Evolutionary conservation across 2,797 vertebrate genomes (phyloP), one percentile per base, ranked within the genome.

Genomic region (Darevskia nairensis): DNA sequence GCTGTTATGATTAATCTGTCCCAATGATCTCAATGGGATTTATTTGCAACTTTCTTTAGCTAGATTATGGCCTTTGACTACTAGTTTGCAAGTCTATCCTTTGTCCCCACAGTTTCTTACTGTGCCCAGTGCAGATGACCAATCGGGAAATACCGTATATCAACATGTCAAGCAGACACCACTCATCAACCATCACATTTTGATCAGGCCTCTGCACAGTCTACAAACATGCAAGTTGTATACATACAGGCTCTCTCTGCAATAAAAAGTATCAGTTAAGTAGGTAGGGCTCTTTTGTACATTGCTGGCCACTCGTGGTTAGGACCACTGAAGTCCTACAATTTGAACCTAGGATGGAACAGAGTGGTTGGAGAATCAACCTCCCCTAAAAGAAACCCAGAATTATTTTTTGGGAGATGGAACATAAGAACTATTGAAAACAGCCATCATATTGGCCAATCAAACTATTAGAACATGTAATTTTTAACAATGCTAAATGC

Each of bases 401-500:
- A 25, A 21, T 44, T 35, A 10, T 27, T 59, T 55, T 50, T 83
- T 35, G 6, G 8, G 59, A 25, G 21, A 17, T 0, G 5, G 6
- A 66, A 39, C 41, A 13, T 23, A 86, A 86, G 4, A 10, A 10
- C 1, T 32, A 29, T 80, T 80, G 25, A 35, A 59, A 72, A 72
- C 1, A 86, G 10, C 23, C 44, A 55, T 29, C 29, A 39, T 61
- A 29, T 72, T 86, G 32, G 25, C 46, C 23, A 68, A 50, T 86
- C n/a, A 86, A 8, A 25, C 44, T 55, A 15, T 29, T 76, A 27
- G 21, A 66, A 61, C n/a, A 9, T 29, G 66, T 68, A 61, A 25
- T 66, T 82, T 82, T 7, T 29, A 64, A 64, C 61, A 64, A 64
- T 64, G 77, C 93, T 92, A 94, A 89, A 90, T 90, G 68, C 72